Conservation (phyloP, 2,113 vertebrate species). For the Indicator maculatus region DNA sequence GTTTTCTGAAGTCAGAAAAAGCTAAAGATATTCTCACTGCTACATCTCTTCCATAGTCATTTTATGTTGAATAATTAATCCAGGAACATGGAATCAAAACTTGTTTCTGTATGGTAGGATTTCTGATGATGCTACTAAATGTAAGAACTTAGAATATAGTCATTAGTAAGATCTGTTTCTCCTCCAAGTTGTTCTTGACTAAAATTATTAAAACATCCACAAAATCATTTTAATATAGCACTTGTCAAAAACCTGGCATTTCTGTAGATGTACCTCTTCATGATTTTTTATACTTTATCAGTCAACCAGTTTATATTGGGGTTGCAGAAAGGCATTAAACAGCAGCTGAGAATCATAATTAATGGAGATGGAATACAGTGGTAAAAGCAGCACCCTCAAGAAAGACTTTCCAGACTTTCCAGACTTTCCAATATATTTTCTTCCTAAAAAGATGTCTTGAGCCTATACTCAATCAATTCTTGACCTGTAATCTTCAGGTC, state of each 20-base stretch:
- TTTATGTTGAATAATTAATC: neutral
- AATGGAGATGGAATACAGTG: neutral
- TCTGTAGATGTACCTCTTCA: neutral
- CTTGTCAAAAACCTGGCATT: neutral
- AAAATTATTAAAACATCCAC: neutral
- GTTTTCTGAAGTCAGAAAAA: neutral
- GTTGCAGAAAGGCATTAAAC: neutral
- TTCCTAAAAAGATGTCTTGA: neutral
- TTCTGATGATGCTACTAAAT: neutral
- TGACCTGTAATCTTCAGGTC: neutral
- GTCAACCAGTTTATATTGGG: neutral
- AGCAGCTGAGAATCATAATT: neutral
- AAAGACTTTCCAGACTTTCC: neutral
- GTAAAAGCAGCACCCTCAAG: neutral
- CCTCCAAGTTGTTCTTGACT: neutral
- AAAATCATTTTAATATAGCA: neutral
- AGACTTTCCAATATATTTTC: neutral
- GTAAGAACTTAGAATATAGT: neutral
- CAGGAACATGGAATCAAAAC: neutral
- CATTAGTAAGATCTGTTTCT: neutral
- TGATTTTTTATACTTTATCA: neutral
- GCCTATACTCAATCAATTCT: neutral
- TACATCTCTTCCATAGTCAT: neutral
- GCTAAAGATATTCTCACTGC: neutral
- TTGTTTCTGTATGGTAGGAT: neutral